phyloP scores from a whole-genome alignment of 2,888 invertebrate genomes.

The Troides helena region DNA sequence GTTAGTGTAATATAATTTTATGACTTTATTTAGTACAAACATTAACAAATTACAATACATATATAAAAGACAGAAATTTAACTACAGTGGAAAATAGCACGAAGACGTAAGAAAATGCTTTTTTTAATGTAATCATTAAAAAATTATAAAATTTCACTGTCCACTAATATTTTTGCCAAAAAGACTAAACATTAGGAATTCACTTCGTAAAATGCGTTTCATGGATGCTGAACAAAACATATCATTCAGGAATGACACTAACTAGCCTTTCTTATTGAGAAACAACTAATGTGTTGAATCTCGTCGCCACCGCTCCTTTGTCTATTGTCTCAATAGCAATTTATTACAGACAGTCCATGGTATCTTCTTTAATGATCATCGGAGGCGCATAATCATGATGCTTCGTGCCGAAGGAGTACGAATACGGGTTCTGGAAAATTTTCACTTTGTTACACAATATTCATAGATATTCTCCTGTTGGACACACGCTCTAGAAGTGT shows the following conservation, averaged over 20 bases:
- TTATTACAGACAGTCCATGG: constrained; percentile 72
- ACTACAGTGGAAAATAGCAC: neutral
- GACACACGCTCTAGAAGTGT: no score
- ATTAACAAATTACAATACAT: neutral
- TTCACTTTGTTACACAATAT: no score
- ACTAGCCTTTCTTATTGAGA: neutral
- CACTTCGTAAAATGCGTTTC: no score
- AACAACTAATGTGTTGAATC: neutral
- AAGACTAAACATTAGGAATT: neutral
- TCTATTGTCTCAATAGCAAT: neutral
- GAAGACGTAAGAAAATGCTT: neutral
- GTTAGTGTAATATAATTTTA: no score
- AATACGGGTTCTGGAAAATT: constrained; percentile 60
- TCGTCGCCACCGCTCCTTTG: neutral
- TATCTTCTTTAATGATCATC: constrained; percentile 81
- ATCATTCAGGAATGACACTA: no score
- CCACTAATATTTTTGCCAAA: neutral
- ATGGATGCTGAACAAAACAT: no score
- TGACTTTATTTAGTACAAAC: neutral
- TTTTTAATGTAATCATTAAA: neutral
- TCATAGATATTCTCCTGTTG: no score
- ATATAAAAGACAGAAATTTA: neutral
- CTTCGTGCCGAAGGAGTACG: constrained; percentile 82
- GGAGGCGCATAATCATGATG: constrained; percentile 78
- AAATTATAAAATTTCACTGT: neutral